These are phyloP conservation scores for Ormyrus labotus DNA, from an alignment of 2,888 invertebrate genomes.

Conservation along the genomic window DNA sequence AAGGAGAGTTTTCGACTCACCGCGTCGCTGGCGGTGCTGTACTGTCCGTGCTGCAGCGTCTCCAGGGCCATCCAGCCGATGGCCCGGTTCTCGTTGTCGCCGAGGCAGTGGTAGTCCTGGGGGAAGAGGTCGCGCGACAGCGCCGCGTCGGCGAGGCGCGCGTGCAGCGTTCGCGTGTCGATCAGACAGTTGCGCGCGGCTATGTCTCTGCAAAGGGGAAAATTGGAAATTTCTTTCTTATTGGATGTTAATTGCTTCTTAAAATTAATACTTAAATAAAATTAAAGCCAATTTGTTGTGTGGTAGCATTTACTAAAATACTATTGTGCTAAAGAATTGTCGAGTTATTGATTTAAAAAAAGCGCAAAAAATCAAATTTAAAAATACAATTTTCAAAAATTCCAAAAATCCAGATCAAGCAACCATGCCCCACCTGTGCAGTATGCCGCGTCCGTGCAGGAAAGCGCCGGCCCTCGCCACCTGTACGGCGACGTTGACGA, in stretches of 20 bases:
- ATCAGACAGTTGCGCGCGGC: slow-evolving; percentile 92
- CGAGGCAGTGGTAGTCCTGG: slow-evolving; percentile 94
- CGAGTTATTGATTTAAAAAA: neutral
- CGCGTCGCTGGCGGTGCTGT: slow-evolving; percentile 92
- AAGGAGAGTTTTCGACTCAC: slow-evolving; percentile 77
- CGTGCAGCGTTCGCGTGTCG: slow-evolving; percentile 80
- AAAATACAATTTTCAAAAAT: neutral
- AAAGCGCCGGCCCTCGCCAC: slow-evolving; percentile 91
- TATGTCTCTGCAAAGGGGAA: slow-evolving; percentile 80
- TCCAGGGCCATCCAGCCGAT: slow-evolving; percentile 97
- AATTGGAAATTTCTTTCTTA: too few species aligned
- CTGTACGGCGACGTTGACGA: slow-evolving; percentile 91
- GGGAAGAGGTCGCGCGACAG: slow-evolving; percentile 94
- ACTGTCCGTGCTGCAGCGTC: slow-evolving; percentile 87
- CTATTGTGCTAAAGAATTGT: neutral
- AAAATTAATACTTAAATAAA: neutral
- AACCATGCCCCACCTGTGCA: slow-evolving; percentile 79
- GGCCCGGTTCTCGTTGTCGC: slow-evolving; percentile 94
- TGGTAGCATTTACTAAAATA: too few species aligned
- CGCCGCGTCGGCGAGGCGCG: slow-evolving; percentile 92
- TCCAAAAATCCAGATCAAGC: neutral
- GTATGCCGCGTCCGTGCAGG: slow-evolving; percentile 90
- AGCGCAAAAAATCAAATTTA: neutral
- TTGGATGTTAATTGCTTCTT: too few species aligned
- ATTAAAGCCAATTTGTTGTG: neutral